A percentile compares a stretch with the other conserved stretches of the same genome.
Evolutionary conservation across 2,888 invertebrate genomes (phyloP).

Genomic region (Cerceris ruficornis): DNA sequence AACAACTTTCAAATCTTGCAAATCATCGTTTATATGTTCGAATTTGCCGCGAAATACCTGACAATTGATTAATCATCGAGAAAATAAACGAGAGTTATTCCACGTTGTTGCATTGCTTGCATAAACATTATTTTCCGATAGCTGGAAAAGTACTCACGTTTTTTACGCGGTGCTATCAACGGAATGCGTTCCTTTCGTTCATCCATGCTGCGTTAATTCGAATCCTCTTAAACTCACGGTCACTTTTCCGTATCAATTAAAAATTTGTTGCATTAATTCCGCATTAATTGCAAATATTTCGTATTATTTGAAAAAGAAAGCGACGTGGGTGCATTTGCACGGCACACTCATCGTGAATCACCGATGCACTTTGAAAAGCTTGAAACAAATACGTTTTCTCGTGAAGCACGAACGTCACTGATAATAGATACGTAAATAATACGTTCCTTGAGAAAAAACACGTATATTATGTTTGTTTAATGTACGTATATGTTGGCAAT

Average conservation of each 20-base stretch:
- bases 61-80: neutral
- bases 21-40: no score
- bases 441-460: neutral
- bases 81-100: neutral
- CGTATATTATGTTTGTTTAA: no score
- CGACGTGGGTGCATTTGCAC: neutral
- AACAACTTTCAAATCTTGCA: no score
- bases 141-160: constrained; percentile 45
- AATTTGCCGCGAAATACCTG: neutral
- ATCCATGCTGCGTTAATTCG: constrained; percentile 22
- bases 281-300: neutral
- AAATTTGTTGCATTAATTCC: neutral
- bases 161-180: constrained; percentile 32
- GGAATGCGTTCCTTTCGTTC: constrained; percentile 30
- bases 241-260: neutral
- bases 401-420: neutral
- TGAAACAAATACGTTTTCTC: neutral
- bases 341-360: no score
- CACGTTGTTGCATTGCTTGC: no score
- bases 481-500: no score
- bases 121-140: neutral
- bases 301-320: neutral
- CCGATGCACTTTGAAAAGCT: neutral
- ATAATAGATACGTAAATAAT: neutral
- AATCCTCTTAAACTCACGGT: neutral